These are phyloP conservation scores for Anthopleura xanthogrammica DNA, from an alignment of 92 coral and sea anemone genomes.

Conservation along the genomic window DNA sequence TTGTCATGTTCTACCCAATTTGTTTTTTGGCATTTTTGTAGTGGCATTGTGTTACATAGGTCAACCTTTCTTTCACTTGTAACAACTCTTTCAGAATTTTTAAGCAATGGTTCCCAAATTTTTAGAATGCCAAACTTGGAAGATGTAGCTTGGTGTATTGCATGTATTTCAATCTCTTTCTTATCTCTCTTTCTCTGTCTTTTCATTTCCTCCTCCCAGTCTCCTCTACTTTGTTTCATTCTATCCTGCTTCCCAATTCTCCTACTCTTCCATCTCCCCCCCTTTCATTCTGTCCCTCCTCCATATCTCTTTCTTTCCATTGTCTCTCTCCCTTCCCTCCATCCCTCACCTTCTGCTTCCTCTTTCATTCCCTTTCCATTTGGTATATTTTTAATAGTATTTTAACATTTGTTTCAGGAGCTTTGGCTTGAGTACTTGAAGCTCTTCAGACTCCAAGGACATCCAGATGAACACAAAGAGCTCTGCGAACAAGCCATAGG, in stretches of 20 bases:
- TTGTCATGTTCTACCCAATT: background rate
- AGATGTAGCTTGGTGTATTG: too few species aligned
- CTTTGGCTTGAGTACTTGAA: slow-evolving; percentile 93
- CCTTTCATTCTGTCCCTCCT: background rate
- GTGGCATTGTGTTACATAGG: background rate
- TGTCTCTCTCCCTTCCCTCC: background rate
- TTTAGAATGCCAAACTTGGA: too few species aligned
- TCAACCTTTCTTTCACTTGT: too few species aligned
- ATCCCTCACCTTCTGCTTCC: background rate
- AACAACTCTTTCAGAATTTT: too few species aligned
- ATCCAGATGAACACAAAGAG: slow-evolving; percentile 68
- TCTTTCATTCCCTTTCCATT: background rate
- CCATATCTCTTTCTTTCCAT: background rate
- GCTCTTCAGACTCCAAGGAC: slow-evolving; percentile 68
- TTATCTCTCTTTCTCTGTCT: background rate
- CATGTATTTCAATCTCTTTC: background rate
- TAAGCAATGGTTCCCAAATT: too few species aligned
- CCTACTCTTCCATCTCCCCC: too few species aligned
- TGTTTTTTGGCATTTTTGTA: slow-evolving; percentile 28
- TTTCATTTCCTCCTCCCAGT: too few species aligned
- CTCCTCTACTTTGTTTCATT: too few species aligned
- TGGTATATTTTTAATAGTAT: background rate
- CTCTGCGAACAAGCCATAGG: slow-evolving; percentile 92
- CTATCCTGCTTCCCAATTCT: too few species aligned
- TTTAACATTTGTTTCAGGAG: slow-evolving; percentile 48